Percentiles rank a stretch among this genome's conserved stretches.
These are phyloP conservation scores for Eupelmus urozonus DNA, from an alignment of 2,888 invertebrate species.

Conservation along the genomic window DNA sequence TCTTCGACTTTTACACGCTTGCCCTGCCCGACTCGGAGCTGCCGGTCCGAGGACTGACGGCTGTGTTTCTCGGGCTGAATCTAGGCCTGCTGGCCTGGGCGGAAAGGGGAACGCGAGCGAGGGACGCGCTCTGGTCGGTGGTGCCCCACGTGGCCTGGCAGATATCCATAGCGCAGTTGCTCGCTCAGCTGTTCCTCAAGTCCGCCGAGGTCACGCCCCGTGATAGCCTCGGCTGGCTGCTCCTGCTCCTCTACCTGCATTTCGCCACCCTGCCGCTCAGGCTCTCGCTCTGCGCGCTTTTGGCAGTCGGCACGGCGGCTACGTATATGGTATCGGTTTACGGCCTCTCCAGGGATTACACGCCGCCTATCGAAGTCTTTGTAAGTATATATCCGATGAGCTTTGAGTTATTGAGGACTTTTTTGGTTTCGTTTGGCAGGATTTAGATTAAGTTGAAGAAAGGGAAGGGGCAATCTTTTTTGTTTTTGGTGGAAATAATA, in stretches of 20 bases:
- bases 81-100: slow-evolving; percentile 73
- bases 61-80: slow-evolving; percentile 73
- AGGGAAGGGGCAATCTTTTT: too few species aligned
- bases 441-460: too few species aligned
- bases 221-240: slow-evolving; percentile 85
- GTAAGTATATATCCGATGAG: too few species aligned
- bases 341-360: slow-evolving; percentile 77
- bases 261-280: slow-evolving; percentile 87
- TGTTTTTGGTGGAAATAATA: too few species aligned
- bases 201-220: slow-evolving; percentile 81
- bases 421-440: too few species aligned
- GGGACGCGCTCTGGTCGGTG: slow-evolving; percentile 78
- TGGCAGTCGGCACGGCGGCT: slow-evolving; percentile 81
- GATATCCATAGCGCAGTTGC: slow-evolving; percentile 81
- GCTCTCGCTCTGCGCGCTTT: slow-evolving; percentile 81
- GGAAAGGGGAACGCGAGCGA: slow-evolving; percentile 69
- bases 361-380: slow-evolving; percentile 36
- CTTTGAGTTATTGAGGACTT: too few species aligned
- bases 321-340: slow-evolving; percentile 81
- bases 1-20: slow-evolving; percentile 83
- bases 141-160: slow-evolving; percentile 84
- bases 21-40: slow-evolving; percentile 78
- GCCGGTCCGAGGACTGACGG: slow-evolving; percentile 70
- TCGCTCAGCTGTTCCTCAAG: slow-evolving; percentile 82
- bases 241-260: slow-evolving; percentile 85